Evolutionary conservation across 2,113 vertebrate genomes (phyloP), one percentile per base, ranked within the genome.

Genomic region (Sterna hirundo): DNA sequence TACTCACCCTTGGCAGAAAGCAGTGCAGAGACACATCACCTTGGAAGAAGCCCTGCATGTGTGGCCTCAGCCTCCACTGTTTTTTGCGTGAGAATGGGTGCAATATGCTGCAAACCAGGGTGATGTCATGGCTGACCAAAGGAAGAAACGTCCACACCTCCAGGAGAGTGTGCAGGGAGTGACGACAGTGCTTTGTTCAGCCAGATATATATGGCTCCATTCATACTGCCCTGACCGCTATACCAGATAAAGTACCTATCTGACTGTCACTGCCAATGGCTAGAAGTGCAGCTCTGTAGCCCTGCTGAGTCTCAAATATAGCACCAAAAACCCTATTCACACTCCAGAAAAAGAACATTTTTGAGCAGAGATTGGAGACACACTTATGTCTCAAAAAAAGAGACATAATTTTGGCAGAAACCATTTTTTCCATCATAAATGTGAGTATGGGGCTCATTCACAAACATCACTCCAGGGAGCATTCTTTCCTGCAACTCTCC

Each of bases 151-250:
- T 17, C 42, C 18, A 6, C 2, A 58, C n/a, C 11, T 66, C 12
- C 12, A 55, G 14, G 32, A 10, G 9, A 70, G 8, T 1, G 4
- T 0, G 15, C 44, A n/a, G 27, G 13, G 17, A 74, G 7, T 15
- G 11, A 61, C 1, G 2, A 7, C 6, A 17, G 6, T 29, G 13
- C 8, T 62, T 15, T 62, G 4, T 52, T 61, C 20, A 74, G n/a
- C 8, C 6, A 74, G 16, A 40, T 5, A 4, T 10, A 14, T 2
- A 34, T 1, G 1, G 4, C 7, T 4, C 9, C 2, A 0, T 61
- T 84, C 36, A 40, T 26, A 52, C 2, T 0, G 1, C 15, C 2
- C 1, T 36, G 55, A 11, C 13, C 52, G 11, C 29, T n/a, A 75
- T 32, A 75, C 9, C 29, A 69, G 8, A 3, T 26, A 44, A 75